Evolutionary conservation across 2,888 invertebrate species (phyloP).

Genomic region (Lasioglossum figueresi): DNA sequence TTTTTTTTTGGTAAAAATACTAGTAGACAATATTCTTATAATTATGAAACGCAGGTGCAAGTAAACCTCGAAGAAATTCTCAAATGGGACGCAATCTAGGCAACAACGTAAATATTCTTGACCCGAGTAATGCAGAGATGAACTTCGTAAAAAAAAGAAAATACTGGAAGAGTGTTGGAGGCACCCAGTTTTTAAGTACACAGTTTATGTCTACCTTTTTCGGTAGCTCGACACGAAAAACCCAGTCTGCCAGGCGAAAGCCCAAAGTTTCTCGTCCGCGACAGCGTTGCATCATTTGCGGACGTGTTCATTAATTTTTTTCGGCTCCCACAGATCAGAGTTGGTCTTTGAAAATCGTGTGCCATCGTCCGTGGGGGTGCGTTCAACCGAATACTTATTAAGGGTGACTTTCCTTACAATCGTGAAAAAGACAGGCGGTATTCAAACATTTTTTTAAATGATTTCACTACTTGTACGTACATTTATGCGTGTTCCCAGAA

Average conservation of each 20-base stretch:
- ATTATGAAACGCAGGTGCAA: neutral
- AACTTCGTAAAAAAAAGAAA: neutral
- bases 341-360: slow-evolving; percentile 20
- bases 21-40: neutral
- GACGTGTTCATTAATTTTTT: slow-evolving; percentile 17
- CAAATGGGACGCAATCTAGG: neutral
- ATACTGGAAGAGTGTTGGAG: neutral
- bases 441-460: neutral
- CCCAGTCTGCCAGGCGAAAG: neutral
- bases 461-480: neutral
- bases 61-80: neutral
- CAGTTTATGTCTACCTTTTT: neutral
- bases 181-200: neutral
- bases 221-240: neutral
- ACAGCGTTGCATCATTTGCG: neutral
- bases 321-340: slow-evolving; percentile 16
- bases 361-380: slow-evolving; percentile 11
- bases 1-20: neutral
- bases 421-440: neutral
- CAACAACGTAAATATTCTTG: neutral
- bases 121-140: neutral
- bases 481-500: neutral
- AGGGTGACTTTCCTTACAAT: neutral
- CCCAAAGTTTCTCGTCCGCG: neutral
- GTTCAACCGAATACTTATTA: slow-evolving; percentile 58